Evolutionary conservation across 2,888 invertebrate genomes (phyloP), one percentile per base, ranked within the genome.

Genomic region (Synanthedon tipuliformis): DNA sequence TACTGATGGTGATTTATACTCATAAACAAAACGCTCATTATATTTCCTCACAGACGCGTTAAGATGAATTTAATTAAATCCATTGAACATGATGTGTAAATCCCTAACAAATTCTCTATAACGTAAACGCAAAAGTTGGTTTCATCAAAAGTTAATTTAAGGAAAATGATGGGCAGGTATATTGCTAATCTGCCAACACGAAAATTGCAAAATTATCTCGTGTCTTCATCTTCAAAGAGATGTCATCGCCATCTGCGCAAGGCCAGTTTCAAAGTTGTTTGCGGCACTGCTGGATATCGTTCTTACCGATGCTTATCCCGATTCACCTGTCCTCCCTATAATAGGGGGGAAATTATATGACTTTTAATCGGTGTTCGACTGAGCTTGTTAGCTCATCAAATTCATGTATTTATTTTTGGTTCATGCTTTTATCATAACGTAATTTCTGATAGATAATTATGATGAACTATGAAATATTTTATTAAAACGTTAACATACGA

Each of bases 201-300:
- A 85, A 83, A 83, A 86, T 82, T 82, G 81, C 79, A 75, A 82
- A 87, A 84, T 86, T 86, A 86, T 83, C 81, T 84, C 64, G 71
- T 78, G 73, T 81, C 85, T 82, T 82, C 81, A 86, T 86, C 85
- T 83, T 86, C 86, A 86, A 87, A 86, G 86, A 80, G 83, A 87
- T 81, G 86, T 85, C 86, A 82, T 77, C 73, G 69, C 73, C 86
- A 85, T 76, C 77, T 78, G 78, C 73, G 70, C 68, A 65, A 69
- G 82, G 74, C 75, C 81, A 80, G 78, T 83, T 80, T 75, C 75
- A 75, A 85, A 83, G 76, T 82, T 80, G 78, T 81, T 82, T 75
- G 77, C 73, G 75, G 73, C 73, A 65, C 74, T 69, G 75, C 67
- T 72, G 75, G 76, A 77, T 73, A 73, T 69, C 73, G 72, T 61